Evolutionary conservation across 2,888 invertebrate genomes (phyloP).

Genomic region (Didymodactylos carnosus): DNA sequence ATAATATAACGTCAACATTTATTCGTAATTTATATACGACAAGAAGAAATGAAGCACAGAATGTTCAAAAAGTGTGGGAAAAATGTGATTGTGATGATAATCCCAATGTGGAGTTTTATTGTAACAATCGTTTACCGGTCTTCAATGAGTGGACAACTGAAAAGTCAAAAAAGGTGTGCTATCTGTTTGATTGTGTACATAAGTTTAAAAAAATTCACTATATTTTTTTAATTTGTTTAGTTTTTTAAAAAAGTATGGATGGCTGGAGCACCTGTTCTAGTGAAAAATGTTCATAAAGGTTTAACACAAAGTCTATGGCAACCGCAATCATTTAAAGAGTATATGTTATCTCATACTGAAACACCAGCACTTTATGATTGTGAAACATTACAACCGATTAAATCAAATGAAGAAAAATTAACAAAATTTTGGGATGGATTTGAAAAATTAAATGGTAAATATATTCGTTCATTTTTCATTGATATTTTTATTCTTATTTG

Average conservation of each 20-base stretch:
- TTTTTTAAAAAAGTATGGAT: slow-evolving; percentile 3
- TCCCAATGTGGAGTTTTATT: background rate
- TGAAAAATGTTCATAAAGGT: slow-evolving; percentile 60
- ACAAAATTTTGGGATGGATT: slow-evolving; percentile 91
- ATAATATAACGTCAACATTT: background rate
- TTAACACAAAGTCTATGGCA: slow-evolving; percentile 65
- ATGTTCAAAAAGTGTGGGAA: background rate
- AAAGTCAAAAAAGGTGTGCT: background rate
- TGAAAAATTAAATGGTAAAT: slow-evolving; percentile 44
- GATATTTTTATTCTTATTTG: background rate
- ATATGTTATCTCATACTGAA: slow-evolving; percentile 53
- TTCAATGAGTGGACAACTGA: background rate
- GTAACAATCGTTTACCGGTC: background rate
- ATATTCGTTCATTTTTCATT: background rate
- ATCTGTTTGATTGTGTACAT: too few species aligned
- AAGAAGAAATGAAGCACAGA: background rate
- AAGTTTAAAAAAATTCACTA: too few species aligned
- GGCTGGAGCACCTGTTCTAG: slow-evolving; percentile 51
- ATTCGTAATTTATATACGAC: background rate
- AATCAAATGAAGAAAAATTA: slow-evolving; percentile 38
- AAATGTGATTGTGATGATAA: background rate
- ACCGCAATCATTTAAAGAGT: slow-evolving; percentile 67
- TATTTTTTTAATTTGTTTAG: background rate
- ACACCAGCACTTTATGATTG: slow-evolving; percentile 46
- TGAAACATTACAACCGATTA: background rate